phyloP scores from a whole-genome alignment of 64 coral and sea anemone genomes.

The Dendronephthya gigantea region DNA sequence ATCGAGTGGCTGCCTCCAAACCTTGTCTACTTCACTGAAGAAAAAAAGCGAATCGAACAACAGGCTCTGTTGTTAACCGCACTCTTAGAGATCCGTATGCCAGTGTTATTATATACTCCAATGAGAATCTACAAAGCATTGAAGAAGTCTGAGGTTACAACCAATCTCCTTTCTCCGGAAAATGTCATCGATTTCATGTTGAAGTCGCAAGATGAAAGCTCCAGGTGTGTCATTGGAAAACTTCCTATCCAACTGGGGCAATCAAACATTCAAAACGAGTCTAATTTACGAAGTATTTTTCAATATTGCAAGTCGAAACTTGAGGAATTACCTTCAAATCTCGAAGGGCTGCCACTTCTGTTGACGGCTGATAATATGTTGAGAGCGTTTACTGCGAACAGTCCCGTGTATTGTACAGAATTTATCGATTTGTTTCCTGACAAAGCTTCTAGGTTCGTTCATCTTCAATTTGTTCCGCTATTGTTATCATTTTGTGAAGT shows the following conservation, averaged over 20 bases:
- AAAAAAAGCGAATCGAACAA: not conserved
- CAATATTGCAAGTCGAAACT: not conserved
- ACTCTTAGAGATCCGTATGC: not conserved
- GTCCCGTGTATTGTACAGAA: not conserved
- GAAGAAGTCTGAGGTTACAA: not conserved
- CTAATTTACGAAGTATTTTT: not conserved
- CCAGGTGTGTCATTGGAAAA: not conserved
- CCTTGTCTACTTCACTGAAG: not conserved
- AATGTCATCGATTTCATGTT: not conserved
- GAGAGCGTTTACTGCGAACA: not conserved
- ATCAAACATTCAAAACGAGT: not conserved
- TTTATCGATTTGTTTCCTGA: not conserved
- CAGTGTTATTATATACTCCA: not conserved
- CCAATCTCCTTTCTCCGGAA: not conserved
- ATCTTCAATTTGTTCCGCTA: not conserved
- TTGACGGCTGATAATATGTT: not conserved
- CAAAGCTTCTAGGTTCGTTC: not conserved
- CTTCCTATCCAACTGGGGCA: not conserved
- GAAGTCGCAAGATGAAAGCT: not conserved
- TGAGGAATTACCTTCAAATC: not conserved
- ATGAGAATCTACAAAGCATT: not conserved
- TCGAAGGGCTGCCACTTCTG: not conserved
- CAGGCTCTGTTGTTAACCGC: not conserved
- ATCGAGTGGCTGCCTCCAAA: not conserved
- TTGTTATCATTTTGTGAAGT: not conserved